Conservation (phyloP, 2,113 vertebrate genomes). For the Misgurnus anguillicaudatus region DNA sequence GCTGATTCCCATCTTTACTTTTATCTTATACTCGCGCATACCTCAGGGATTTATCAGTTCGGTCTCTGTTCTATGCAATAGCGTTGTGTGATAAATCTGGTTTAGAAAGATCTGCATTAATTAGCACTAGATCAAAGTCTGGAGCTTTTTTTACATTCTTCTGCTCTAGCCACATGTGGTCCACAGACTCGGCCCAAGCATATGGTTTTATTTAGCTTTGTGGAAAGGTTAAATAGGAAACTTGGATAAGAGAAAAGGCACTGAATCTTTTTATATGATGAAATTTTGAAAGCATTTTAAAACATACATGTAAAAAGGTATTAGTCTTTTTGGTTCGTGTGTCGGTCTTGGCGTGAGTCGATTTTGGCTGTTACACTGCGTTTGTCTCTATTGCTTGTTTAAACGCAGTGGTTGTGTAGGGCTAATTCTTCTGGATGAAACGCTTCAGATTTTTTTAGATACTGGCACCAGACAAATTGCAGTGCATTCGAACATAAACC, state of each 20-base stretch:
- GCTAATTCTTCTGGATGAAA: conserved; percentile 52
- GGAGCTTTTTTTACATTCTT: conserved; percentile 33
- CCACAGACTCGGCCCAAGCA: conserved; percentile 65
- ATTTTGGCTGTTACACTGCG: conserved; percentile 41
- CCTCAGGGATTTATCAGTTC: conserved; percentile 20
- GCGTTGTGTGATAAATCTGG: conserved; percentile 46
- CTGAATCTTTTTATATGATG: conserved; percentile 61
- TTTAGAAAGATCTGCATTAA: conserved; percentile 61
- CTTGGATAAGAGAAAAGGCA: conserved; percentile 64
- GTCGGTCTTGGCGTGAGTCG: conserved; percentile 41
- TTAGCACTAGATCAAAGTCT: conserved; percentile 63
- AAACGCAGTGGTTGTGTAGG: conserved; percentile 51
- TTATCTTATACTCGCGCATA: not conserved
- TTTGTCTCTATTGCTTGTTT: conserved; percentile 49
- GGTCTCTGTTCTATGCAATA: conserved; percentile 40
- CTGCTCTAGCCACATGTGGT: conserved; percentile 63
- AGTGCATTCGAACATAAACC: conserved; percentile 33
- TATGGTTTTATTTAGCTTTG: conserved; percentile 76
- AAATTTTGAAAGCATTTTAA: conserved; percentile 60
- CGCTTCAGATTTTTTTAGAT: conserved; percentile 43
- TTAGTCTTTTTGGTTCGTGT: conserved; percentile 44
- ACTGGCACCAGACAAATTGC: conserved; percentile 52
- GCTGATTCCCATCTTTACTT: not conserved
- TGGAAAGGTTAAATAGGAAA: conserved; percentile 76
- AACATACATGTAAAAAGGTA: conserved; percentile 52